A percentile compares a stretch with the other conserved stretches of the same genome.
Evolutionary conservation across 2,113 vertebrate genomes (phyloP).

Genomic region (Oceanodroma tethys): DNA sequence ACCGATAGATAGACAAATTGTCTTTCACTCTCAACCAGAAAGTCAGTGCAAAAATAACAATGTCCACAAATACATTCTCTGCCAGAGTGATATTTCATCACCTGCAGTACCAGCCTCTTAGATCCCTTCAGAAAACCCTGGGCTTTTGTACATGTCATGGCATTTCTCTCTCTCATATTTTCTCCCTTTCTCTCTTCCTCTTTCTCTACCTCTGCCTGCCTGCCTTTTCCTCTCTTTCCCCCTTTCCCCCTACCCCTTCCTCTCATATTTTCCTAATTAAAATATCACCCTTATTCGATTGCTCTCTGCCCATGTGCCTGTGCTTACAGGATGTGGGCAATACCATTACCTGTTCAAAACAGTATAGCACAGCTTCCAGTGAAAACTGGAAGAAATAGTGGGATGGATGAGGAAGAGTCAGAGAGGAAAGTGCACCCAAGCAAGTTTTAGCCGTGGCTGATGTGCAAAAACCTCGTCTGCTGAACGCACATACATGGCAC

Average conservation of each 20-base stretch:
- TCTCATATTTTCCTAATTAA: not conserved
- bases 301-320: not conserved
- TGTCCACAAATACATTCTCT: not conserved
- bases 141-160: not conserved
- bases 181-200: not conserved
- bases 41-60: not conserved
- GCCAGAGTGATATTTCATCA: not conserved
- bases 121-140: not conserved
- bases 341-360: not conserved
- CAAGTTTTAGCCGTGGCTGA: not conserved
- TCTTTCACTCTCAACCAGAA: not conserved
- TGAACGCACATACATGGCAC: accelerated
- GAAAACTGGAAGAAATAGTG: not conserved
- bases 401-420: not conserved
- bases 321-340: not conserved
- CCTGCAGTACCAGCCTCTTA: not conserved
- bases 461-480: not conserved
- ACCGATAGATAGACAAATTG: not conserved
- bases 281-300: not conserved
- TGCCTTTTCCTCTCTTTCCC: not conserved
- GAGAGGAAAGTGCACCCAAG: not conserved
- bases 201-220: not conserved
- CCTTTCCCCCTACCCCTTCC: accelerated
- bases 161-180: not conserved
- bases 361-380: not conserved